These are phyloP conservation scores for Iphiclides podalirius DNA, from an alignment of 2,888 invertebrate genomes.

Conservation along the genomic window DNA sequence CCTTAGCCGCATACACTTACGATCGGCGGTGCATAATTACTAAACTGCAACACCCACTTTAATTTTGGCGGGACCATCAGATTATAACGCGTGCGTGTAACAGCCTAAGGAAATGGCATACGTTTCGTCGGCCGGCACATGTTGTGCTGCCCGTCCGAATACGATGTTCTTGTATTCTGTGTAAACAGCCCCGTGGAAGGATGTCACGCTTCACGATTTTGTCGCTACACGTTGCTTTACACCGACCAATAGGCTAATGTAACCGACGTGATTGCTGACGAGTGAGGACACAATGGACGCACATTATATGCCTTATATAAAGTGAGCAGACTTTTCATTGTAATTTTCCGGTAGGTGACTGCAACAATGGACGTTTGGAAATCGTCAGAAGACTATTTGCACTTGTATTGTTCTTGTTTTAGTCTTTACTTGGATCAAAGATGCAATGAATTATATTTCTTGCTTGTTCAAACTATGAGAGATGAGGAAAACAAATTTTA, in stretches of 20 bases:
- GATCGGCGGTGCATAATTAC: neutral
- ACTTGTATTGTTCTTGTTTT: slow-evolving; percentile 35
- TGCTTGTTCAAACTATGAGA: too few relatives aligned
- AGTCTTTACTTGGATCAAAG: slow-evolving; percentile 9
- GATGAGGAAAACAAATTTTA: too few relatives aligned
- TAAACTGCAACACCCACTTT: too few relatives aligned
- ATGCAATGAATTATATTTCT: too few relatives aligned
- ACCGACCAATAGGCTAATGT: slow-evolving; percentile 35
- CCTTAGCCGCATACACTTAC: slow-evolving; percentile 16
- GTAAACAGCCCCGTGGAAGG: slow-evolving; percentile 37
- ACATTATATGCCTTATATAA: slow-evolving; percentile 31
- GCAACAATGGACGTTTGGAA: slow-evolving; percentile 60
- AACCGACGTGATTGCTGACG: too few relatives aligned
- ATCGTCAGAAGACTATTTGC: slow-evolving; percentile 52
- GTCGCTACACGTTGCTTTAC: slow-evolving; percentile 45
- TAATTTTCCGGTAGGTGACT: slow-evolving; percentile 71
- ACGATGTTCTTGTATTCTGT: slow-evolving; percentile 27
- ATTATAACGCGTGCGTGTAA: slow-evolving; percentile 29
- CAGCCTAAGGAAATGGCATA: slow-evolving; percentile 31
- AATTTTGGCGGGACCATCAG: slow-evolving; percentile 15
- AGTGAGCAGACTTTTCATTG: slow-evolving; percentile 50
- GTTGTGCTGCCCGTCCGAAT: slow-evolving; percentile 24
- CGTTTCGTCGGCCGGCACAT: slow-evolving; percentile 13
- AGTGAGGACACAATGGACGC: slow-evolving; percentile 38
- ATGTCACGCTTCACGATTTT: slow-evolving; percentile 49